These are phyloP conservation scores for Sebastes ruberrimus DNA, from an alignment of 2,797 vertebrate genomes.

Conservation along the genomic window DNA sequence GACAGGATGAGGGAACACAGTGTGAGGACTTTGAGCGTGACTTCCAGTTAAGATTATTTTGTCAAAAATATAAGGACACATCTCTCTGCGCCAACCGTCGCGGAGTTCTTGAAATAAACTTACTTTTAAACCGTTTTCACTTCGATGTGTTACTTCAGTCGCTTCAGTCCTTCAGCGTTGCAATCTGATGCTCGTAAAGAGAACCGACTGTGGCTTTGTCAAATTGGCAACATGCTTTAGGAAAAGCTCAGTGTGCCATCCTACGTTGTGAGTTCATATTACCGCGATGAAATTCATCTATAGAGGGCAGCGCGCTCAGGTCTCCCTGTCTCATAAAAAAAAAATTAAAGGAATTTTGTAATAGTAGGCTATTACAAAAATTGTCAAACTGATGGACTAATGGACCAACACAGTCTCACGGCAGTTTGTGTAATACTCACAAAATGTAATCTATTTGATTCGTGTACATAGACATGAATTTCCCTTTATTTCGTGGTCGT, in stretches of 20 bases:
- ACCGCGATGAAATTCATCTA: neutral
- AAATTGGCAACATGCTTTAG: neutral
- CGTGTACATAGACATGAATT: no score
- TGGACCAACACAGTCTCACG: neutral
- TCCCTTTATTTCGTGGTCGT: no score
- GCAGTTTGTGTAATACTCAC: no score
- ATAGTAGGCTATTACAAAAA: neutral
- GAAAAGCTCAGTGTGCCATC: neutral
- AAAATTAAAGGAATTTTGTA: neutral
- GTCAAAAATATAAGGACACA: neutral
- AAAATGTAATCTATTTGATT: no score
- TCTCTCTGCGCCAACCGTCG: neutral
- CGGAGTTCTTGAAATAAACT: neutral
- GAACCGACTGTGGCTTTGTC: neutral
- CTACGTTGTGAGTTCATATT: neutral
- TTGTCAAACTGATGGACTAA: neutral
- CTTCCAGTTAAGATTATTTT: neutral
- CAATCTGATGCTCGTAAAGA: neutral
- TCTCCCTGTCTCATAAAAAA: neutral
- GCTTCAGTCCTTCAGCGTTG: no score
- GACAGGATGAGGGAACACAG: neutral
- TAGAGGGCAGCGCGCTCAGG: neutral
- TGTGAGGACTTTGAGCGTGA: neutral
- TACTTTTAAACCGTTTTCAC: constrained; percentile 1
- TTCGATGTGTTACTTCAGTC: neutral